phyloP scores from a whole-genome alignment of 1,140 invertebrate species.

The Apis laboriosa region DNA sequence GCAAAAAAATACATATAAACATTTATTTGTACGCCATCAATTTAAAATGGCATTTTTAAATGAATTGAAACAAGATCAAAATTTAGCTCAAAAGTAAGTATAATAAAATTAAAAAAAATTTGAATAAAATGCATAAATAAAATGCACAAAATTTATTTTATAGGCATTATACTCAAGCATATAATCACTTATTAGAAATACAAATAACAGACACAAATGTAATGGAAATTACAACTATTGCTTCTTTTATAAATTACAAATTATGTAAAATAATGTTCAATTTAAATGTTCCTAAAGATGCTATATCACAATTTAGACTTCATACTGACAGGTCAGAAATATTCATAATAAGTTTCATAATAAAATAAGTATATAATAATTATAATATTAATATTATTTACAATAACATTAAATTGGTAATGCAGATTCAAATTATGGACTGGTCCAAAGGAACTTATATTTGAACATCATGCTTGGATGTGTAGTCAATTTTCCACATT shows the following conservation, averaged over 20 bases:
- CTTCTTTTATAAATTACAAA: conserved; percentile 97
- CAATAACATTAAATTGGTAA: conserved; percentile 19
- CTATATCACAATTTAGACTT: conserved; percentile 95
- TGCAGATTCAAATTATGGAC: conserved; percentile 87
- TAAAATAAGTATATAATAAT: background rate
- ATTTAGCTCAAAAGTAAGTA: conserved; percentile 92
- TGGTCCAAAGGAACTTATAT: conserved; percentile 90
- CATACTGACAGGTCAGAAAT: conserved; percentile 88
- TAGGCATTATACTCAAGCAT: conserved; percentile 96
- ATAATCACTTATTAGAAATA: conserved; percentile 93
- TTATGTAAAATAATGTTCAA: conserved; percentile 94
- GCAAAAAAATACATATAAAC: conserved; percentile 94
- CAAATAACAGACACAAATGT: conserved; percentile 94
- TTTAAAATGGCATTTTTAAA: conserved; percentile 99
- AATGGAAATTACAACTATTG: conserved; percentile 96
- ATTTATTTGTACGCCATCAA: conserved; percentile 96
- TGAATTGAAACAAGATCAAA: conserved; percentile 95
- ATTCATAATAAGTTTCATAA: background rate
- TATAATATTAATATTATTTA: background rate
- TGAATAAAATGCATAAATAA: background rate
- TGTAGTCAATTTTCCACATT: conserved; percentile 96
- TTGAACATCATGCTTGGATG: conserved; percentile 98
- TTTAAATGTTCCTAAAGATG: conserved; percentile 93
- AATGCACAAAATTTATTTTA: conserved; percentile 58
- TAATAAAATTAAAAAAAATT: conserved; percentile 23